Evolutionary conservation across 1,140 invertebrate species (phyloP).

Genomic region (Cephus cinctus): DNA sequence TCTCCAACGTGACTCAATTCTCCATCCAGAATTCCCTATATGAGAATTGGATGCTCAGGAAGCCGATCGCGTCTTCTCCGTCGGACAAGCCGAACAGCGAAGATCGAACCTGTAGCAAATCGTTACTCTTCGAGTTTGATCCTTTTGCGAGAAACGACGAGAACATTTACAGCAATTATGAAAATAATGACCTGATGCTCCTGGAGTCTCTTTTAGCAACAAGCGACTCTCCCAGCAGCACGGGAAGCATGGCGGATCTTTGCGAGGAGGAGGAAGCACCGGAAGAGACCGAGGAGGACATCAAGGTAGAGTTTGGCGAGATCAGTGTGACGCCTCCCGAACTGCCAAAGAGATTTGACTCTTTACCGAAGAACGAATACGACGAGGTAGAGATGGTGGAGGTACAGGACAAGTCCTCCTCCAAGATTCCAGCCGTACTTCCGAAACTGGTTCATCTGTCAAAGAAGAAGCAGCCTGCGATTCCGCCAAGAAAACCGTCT

Average conservation of each 20-base stretch:
- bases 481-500: slow-evolving; percentile 39
- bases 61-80: slow-evolving; percentile 4
- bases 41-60: slow-evolving; percentile 37
- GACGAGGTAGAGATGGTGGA: slow-evolving; percentile 42
- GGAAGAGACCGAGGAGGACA: slow-evolving; percentile 30
- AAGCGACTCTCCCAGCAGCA: slow-evolving; percentile 36
- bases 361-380: slow-evolving; percentile 47
- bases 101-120: slow-evolving; percentile 22
- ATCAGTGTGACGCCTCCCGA: slow-evolving; percentile 42
- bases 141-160: slow-evolving; percentile 31
- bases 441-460: slow-evolving; percentile 43
- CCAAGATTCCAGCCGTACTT: slow-evolving; percentile 45
- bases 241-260: slow-evolving; percentile 33
- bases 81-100: slow-evolving; percentile 1
- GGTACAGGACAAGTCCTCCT: slow-evolving; percentile 21
- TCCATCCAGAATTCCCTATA: slow-evolving; percentile 47
- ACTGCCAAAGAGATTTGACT: slow-evolving; percentile 55
- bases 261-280: slow-evolving; percentile 24
- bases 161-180: slow-evolving; percentile 36
- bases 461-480: slow-evolving; percentile 42
- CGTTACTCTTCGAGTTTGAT: slow-evolving; percentile 45
- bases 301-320: slow-evolving; percentile 31
- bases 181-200: slow-evolving; percentile 42
- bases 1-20: slow-evolving; percentile 32
- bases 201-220: slow-evolving; percentile 39